Evolutionary conservation across 1,140 invertebrate species (phyloP), one percentile per base, ranked within the genome.

Genomic region (Psix sp.): DNA sequence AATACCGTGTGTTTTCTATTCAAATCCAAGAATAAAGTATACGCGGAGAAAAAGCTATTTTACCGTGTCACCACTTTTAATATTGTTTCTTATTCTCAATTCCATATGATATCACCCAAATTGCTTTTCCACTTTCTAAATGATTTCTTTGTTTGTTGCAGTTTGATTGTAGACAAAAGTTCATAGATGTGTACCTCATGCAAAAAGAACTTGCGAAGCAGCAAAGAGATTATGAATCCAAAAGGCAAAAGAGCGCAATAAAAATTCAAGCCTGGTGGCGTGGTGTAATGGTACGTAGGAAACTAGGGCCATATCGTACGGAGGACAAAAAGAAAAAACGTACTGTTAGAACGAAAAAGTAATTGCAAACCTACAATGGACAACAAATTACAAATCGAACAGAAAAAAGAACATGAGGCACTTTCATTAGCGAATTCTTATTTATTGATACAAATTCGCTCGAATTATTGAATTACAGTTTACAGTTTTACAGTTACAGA

Each of bases 261-360:
- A 85, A 78, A 65, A 91, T 92, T 43, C 90, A 91, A 81, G 89
- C 92, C 0, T 93, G 91, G 89, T 93, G 92, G 91, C 87, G 91
- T 49, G 91, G 91, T 9, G 81, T 91, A 9, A 92, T 93, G 91
- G 91, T 92, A 13, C 88, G 91, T 9, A 85, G 89, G 54, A 89
- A 89, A 51, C 82, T 92, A 20, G 91, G 91, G 15, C 88, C 88
- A 16, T 92, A 90, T 80, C 87, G 88, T 66, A 77, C 77, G 5
- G 82, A 86, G 45, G 86, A 87, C 7, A 87, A 84, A 68, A 90
- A 90, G 70, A 89, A 88, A 29, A 91, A 90, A 57, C 80, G 83
- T 0, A 80, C 84, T 59, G 26, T n/a, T n/a, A 86, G 86, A 46
- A 73, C 74, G 15, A 90, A 88, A 63, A 88, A 88, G 59, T 86